Conservation (phyloP, 1,140 invertebrate genomes). For the Gonatopus flavifemur region DNA sequence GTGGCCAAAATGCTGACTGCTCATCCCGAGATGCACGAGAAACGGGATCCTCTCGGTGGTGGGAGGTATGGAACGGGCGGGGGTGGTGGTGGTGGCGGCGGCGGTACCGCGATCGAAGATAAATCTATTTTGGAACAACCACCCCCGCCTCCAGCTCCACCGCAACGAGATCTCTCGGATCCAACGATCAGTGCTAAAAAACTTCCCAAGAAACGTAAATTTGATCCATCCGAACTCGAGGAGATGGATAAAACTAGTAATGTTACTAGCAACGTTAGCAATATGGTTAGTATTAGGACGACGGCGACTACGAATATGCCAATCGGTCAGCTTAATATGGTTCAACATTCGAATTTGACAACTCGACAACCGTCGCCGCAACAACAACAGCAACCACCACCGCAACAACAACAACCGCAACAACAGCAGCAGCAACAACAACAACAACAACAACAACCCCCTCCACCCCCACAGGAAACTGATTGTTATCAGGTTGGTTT, state of each 20-base stretch:
- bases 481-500: constrained; percentile 43
- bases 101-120: constrained; percentile 40
- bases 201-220: constrained; percentile 87
- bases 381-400: constrained; percentile 30
- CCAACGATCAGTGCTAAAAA: constrained; percentile 60
- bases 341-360: constrained; percentile 35
- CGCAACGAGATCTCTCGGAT: constrained; percentile 49
- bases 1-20: constrained; percentile 54
- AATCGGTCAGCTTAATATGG: constrained; percentile 29
- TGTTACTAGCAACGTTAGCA: constrained; percentile 41
- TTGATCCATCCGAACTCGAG: constrained; percentile 80
- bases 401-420: constrained; percentile 29
- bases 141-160: constrained; percentile 45
- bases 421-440: constrained; percentile 32
- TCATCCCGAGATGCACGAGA: constrained; percentile 52
- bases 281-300: constrained; percentile 34
- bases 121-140: constrained; percentile 47
- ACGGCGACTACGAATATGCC: constrained; percentile 27
- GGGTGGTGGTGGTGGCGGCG: constrained; percentile 49
- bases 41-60: constrained; percentile 45
- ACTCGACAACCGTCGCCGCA: constrained; percentile 31
- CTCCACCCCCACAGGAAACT: constrained; percentile 37
- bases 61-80: constrained; percentile 49
- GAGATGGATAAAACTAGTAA: constrained; percentile 58
- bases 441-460: constrained; percentile 32